These are phyloP conservation scores for Phaetusa simplex DNA, from an alignment of 2,113 vertebrate genomes.

Conservation along the genomic window DNA sequence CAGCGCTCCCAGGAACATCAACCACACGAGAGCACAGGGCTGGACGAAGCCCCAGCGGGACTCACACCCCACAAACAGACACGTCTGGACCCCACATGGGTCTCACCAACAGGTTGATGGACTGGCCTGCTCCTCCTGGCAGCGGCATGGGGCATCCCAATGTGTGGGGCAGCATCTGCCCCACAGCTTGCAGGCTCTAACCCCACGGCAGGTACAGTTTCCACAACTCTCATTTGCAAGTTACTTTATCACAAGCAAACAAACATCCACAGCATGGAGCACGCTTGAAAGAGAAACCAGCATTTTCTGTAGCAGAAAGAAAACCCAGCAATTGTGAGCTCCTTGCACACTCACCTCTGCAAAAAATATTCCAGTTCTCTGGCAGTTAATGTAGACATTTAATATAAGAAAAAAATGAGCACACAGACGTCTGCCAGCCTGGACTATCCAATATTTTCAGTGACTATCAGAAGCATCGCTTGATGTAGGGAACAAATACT, in stretches of 20 bases:
- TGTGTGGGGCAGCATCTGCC: not conserved
- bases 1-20: accelerated
- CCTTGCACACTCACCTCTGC: not conserved
- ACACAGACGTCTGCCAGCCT: not conserved
- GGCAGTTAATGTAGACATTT: not conserved
- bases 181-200: not conserved
- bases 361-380: not conserved
- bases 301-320: not conserved
- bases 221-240: accelerated
- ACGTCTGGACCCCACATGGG: accelerated
- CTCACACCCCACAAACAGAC: accelerated
- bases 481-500: not conserved
- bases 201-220: not conserved
- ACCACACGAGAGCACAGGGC: accelerated
- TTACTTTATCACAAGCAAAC: not conserved
- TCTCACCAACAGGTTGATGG: not conserved
- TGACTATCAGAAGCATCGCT: not conserved
- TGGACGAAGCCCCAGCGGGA: accelerated
- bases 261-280: not conserved
- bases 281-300: not conserved
- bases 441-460: not conserved
- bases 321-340: not conserved
- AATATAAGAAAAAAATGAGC: not conserved
- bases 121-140: not conserved
- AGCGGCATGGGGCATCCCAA: accelerated